Percentiles rank a stretch among this genome's conserved stretches.
Evolutionary conservation across 2,113 vertebrate genomes (phyloP).

Genomic region (Uropsilus gracilis): DNA sequence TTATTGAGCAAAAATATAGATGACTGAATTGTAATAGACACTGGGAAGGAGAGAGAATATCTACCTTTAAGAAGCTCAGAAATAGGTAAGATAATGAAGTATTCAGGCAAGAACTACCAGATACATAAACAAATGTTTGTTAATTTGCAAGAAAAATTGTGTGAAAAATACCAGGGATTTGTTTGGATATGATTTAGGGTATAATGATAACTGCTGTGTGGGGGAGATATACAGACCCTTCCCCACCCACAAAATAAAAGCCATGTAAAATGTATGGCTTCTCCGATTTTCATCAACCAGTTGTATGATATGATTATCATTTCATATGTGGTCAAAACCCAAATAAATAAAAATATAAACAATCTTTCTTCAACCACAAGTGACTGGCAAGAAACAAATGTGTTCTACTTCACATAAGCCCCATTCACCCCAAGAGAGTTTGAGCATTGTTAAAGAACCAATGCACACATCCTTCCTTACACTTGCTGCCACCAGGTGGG

Average conservation of each 20-base stretch:
- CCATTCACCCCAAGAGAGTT: not conserved
- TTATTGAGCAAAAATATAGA: slow-evolving; percentile 42
- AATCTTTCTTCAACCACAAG: slow-evolving; percentile 20
- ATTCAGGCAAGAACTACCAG: slow-evolving; percentile 27
- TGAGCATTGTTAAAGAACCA: slow-evolving; percentile 55
- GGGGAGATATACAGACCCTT: not conserved
- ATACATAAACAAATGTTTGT: slow-evolving; percentile 27
- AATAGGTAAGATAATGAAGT: slow-evolving; percentile 24
- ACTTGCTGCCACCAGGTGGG: slow-evolving; percentile 61
- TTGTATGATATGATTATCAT: slow-evolving; percentile 43
- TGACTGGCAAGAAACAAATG: slow-evolving; percentile 28
- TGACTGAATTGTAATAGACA: slow-evolving; percentile 9
- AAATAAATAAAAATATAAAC: slow-evolving; percentile 42
- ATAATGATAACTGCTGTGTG: not conserved
- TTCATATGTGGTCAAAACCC: slow-evolving; percentile 42
- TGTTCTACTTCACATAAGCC: not conserved
- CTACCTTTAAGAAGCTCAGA: slow-evolving; percentile 33
- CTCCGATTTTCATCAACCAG: slow-evolving; percentile 25
- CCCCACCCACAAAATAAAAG: not conserved
- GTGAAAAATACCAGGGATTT: not conserved
- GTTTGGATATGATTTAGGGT: not conserved
- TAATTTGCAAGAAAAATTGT: slow-evolving; percentile 24
- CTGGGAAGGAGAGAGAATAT: not conserved
- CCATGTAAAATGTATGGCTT: not conserved
- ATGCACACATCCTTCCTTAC: slow-evolving; percentile 59